Evolutionary conservation across 2,888 invertebrate species (phyloP), one percentile per base, ranked within the genome.

Genomic region (Andrena haemorrhoa): DNA sequence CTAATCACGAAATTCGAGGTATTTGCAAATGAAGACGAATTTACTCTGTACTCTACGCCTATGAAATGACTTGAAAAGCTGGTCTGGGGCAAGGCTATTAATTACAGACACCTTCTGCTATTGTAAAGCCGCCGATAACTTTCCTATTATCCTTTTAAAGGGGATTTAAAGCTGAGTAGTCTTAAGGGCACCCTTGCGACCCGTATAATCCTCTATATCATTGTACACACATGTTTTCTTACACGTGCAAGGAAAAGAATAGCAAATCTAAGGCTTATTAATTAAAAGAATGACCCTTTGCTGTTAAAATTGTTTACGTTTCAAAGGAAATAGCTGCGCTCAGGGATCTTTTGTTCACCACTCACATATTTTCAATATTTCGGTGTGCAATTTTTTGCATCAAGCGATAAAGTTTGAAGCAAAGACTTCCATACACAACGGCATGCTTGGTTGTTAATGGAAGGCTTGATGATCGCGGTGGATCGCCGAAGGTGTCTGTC

Each of bases 91-190:
- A 83, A 83, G 88, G 79, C 88, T 86, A 91, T 91, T 91, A 91
- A 91, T 91, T 91, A 91, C 86, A 81, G 82, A 85, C 78, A 83
- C 88, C 85, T 79, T 85, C 83, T 65, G 84, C 79, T 51, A 88
- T 89, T 86, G 87, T 84, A 81, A 75, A 83, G 84, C 66, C 74
- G 87, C 82, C 90, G 86, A 91, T 91, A 88, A 89, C 87, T 91
- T 91, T 90, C 88, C 90, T 89, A 90, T 91, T 90, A 88, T 86
- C 85, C 88, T 73, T 85, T 83, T 87, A 88, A 88, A 86, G 86
- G 87, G 86, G 88, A 88, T 89, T 90, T 89, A 86, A 84, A 80
- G 65, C 80, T 61, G 71, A 73, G 77, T 26, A 66, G 61, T 71
- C 69, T 33, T 56, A 60, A 51, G 65, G 69, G 68, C 77, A 33